These are phyloP conservation scores for Eretmocerus hayati DNA, from an alignment of 2,888 invertebrate species.

Conservation along the genomic window DNA sequence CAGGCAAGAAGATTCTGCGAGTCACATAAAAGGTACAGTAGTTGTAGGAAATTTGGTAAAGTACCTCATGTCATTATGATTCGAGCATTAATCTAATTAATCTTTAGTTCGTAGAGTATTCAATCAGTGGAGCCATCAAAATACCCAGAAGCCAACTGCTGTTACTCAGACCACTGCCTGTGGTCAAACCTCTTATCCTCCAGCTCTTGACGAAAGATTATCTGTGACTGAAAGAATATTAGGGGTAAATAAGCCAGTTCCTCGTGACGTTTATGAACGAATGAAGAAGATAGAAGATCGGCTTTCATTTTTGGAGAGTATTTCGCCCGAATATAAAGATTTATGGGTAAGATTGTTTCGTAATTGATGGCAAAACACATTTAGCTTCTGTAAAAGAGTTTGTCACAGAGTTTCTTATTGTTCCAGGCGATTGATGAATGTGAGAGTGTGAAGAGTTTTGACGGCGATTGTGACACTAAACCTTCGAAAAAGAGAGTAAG, in stretches of 20 bases:
- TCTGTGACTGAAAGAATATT: constrained; percentile 59
- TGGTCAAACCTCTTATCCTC: constrained; percentile 32
- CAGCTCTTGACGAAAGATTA: constrained; percentile 64
- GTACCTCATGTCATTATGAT: neutral
- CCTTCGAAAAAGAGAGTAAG: constrained; percentile 36
- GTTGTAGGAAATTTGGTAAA: constrained; percentile 5
- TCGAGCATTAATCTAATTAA: constrained; percentile 9
- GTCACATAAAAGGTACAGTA: constrained; percentile 67
- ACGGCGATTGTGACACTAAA: constrained; percentile 22
- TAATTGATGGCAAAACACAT: neutral
- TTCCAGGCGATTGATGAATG: constrained; percentile 7
- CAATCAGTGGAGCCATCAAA: constrained; percentile 66
- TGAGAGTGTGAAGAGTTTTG: neutral
- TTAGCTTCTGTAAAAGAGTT: neutral
- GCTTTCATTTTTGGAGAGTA: constrained; percentile 63
- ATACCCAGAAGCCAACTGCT: constrained; percentile 32
- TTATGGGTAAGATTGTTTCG: constrained; percentile 51
- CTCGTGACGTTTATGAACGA: constrained; percentile 60
- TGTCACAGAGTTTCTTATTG: constrained; percentile 3
- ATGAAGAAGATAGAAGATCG: constrained; percentile 69
- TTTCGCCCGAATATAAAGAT: constrained; percentile 75
- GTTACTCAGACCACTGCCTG: constrained; percentile 11
- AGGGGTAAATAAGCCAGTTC: constrained; percentile 51
- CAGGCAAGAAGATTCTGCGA: constrained; percentile 66
- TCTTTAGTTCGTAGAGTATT: constrained; percentile 60